Conservation (phyloP, 2,113 vertebrate genomes). For the Regulus satrapa region DNA sequence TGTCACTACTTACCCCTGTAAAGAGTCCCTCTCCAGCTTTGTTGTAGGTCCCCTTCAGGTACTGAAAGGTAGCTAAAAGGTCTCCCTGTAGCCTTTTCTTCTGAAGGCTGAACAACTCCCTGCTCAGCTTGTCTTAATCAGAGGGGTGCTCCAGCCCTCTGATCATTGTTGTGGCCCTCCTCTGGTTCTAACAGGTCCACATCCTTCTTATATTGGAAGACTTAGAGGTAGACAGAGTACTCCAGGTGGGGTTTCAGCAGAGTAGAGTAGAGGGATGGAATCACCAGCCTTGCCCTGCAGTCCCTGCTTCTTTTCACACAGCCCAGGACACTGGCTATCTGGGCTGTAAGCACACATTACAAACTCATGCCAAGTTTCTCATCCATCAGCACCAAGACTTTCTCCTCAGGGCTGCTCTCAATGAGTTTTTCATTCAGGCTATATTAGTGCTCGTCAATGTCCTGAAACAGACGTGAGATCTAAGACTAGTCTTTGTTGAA, state of each 20-base stretch:
- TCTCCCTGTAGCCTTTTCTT: background rate
- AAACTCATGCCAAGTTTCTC: background rate
- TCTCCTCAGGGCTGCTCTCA: background rate
- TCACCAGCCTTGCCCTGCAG: no score
- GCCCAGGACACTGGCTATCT: background rate
- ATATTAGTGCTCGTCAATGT: background rate
- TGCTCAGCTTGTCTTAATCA: background rate
- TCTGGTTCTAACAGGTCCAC: background rate
- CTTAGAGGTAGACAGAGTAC: background rate
- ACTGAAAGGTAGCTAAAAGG: background rate
- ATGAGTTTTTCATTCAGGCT: background rate
- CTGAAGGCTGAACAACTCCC: background rate
- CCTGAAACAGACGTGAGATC: background rate
- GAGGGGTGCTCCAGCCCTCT: background rate
- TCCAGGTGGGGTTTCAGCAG: background rate
- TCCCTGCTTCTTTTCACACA: accelerated
- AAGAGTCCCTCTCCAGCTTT: background rate
- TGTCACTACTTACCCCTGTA: background rate
- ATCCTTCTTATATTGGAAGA: background rate
- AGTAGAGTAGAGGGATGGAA: background rate
- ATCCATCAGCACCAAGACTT: background rate
- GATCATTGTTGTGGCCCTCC: background rate
- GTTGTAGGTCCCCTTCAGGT: background rate
- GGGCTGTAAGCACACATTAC: accelerated
- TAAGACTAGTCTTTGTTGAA: background rate